Base-by-base conservation (phyloP, 1,140 invertebrate genomes). In the Oncopeltus fasciatus region DNA sequence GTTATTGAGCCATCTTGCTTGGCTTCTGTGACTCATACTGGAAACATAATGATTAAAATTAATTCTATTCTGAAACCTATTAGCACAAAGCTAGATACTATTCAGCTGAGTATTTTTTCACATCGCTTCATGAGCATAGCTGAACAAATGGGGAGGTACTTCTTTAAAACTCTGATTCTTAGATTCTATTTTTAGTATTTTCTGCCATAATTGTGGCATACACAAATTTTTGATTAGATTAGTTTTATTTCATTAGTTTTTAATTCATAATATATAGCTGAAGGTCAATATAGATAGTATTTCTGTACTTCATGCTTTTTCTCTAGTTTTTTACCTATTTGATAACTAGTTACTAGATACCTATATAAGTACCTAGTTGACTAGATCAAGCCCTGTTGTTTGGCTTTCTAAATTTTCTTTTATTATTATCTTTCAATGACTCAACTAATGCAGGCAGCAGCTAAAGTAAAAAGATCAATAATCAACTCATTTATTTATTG, bases 121-220 rank as follows among this genome's bases (percentile, higher is more conserved):
- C 95, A 99, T 76, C 81, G 96, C 14, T 99, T 99, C 74, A 99
- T 99, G 96, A 95, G 92, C 64, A 98, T 98, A 70, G 96, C 96
- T 27, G 97, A 99, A 74, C 95, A 99, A 78, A 99, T 99, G 96
- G 96, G 97, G 69, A 83, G 89, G 87, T 90, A 71, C 14, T 38
- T 38, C 31, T 38, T 38, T 38, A 8, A 38, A 8, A 38, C 31
- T 38, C 14, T 8, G 31, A 8, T 38, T 38, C 14, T 8, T 14
- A 5, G 14, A 38, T 8, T 38, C 5, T n/a, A n/a, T n/a, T 38
- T 38, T 38, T 38, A 38, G 31, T 38, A 38, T 8, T 8, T 8
- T 38, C 31, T 38, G 14, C 14, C 31, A 38, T 38, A 14, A 8
- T 14, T 8, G 14, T 8, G 31, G 31, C 31, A 38, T 38, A 8